Conservation (phyloP, 2,797 vertebrate species). For the Paguma larvata region DNA sequence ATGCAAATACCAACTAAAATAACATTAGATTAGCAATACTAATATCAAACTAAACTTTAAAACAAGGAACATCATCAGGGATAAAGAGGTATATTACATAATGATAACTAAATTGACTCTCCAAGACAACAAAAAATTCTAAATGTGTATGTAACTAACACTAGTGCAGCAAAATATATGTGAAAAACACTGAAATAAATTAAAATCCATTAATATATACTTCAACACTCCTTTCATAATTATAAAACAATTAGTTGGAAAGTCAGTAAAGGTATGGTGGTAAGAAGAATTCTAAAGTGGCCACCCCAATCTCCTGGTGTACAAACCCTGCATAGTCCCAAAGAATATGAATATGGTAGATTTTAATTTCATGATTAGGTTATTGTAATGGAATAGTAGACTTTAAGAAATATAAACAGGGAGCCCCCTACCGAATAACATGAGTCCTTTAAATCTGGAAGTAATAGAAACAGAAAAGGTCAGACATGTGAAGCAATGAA, state of each 20-base stretch:
- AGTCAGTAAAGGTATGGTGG: background rate
- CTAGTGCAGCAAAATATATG: background rate
- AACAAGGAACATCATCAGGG: background rate
- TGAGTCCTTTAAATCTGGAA: background rate
- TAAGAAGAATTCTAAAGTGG: background rate
- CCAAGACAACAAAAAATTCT: background rate
- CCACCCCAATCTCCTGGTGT: background rate
- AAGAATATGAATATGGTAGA: background rate
- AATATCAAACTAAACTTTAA: background rate
- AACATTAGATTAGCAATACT: background rate
- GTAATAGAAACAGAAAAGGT: background rate
- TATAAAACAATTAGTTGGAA: background rate
- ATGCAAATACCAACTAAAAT: background rate
- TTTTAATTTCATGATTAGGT: background rate
- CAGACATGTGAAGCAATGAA: background rate
- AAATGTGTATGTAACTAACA: background rate
- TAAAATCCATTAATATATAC: background rate
- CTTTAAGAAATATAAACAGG: background rate
- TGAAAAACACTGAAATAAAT: background rate
- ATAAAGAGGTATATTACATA: background rate
- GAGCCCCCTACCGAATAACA: background rate
- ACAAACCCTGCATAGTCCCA: background rate
- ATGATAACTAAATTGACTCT: background rate
- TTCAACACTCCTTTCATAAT: background rate
- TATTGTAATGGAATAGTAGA: background rate